Evolutionary conservation across 2,888 invertebrate genomes (phyloP).

Genomic region (Helobdella robusta): DNA sequence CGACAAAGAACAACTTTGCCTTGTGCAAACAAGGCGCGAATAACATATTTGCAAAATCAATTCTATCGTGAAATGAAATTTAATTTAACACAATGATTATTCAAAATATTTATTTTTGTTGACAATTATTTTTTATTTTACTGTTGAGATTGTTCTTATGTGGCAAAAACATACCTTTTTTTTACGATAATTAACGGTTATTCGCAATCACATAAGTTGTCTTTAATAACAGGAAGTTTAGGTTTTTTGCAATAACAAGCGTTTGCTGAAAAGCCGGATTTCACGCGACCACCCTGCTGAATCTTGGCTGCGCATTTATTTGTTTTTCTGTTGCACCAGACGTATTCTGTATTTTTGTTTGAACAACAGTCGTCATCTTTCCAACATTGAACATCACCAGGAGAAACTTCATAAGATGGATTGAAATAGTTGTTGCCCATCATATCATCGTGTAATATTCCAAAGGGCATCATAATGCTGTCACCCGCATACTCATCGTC

Average conservation of each 20-base stretch:
- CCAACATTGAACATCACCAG: conserved; percentile 15
- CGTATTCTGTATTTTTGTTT: conserved; percentile 18
- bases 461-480: conserved; percentile 21
- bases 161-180: background rate
- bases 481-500: conserved; percentile 13
- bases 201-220: background rate
- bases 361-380: conserved; percentile 17
- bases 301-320: conserved; percentile 15
- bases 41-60: too few relatives aligned
- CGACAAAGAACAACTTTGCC: too few relatives aligned
- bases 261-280: conserved; percentile 2
- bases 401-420: conserved; percentile 11
- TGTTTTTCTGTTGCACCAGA: conserved; percentile 18
- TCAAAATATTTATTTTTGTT: background rate
- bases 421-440: conserved; percentile 7
- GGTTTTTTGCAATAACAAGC: conserved; percentile 21
- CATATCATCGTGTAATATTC: conserved; percentile 17
- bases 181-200: background rate
- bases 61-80: background rate
- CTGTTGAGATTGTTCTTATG: background rate
- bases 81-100: background rate
- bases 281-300: background rate
- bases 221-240: background rate
- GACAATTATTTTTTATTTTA: background rate
- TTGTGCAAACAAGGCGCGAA: too few relatives aligned